phyloP scores from a whole-genome alignment of 2,797 vertebrate species.

The Antennarius maculatus region DNA sequence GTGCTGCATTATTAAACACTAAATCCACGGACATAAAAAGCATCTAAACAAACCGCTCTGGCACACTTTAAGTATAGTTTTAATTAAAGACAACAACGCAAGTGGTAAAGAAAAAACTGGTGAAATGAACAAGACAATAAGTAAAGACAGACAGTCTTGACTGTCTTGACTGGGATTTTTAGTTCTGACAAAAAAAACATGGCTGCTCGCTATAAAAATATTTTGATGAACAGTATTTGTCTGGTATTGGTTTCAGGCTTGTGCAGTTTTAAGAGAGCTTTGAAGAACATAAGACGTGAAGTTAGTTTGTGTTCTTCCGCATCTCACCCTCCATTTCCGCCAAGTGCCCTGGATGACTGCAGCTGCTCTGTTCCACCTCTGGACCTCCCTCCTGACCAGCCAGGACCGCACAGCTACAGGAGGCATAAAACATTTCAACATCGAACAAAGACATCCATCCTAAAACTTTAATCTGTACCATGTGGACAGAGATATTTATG shows the following conservation, averaged over 20 bases:
- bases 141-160: too few relatives aligned
- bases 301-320: background rate
- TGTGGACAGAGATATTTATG: background rate
- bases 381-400: constrained; percentile 84
- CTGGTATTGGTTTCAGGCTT: too few relatives aligned
- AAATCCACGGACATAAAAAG: too few relatives aligned
- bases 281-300: background rate
- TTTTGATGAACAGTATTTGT: too few relatives aligned
- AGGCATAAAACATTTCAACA: constrained; percentile 17
- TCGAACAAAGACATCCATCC: constrained; percentile 2
- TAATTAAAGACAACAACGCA: background rate
- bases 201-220: too few relatives aligned
- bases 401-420: constrained; percentile 86
- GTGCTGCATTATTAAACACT: too few relatives aligned
- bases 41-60: too few relatives aligned
- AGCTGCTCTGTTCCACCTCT: constrained; percentile 83
- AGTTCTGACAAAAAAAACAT: too few relatives aligned
- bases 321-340: constrained; percentile 89
- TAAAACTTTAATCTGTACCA: background rate
- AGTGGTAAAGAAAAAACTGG: background rate
- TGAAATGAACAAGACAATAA: too few relatives aligned
- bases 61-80: too few relatives aligned
- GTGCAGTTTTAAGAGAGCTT: too few relatives aligned
- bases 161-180: too few relatives aligned
- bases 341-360: constrained; percentile 83